Evolutionary conservation across 2,888 invertebrate species (phyloP), one percentile per base, ranked within the genome.

Genomic region (Sipha maydis): DNA sequence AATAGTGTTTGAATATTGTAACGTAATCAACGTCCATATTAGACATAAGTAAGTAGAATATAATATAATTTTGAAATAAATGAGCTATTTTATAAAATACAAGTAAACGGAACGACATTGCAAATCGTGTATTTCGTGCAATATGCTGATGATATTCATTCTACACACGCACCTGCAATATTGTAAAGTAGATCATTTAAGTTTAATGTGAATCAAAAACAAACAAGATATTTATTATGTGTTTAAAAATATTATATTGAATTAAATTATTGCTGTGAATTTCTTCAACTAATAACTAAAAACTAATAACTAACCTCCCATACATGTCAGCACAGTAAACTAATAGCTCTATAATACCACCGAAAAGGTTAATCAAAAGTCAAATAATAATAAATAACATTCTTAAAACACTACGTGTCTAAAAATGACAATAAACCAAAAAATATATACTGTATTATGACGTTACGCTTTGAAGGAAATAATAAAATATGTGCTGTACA

Each of bases 331-430:
- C 69, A 17, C 19, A 69, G 25, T 31, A 73, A 54, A 73, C 54
- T 73, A 83, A 83, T 69, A 31, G 28, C n/a, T 31, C 21, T 83
- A 71, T 71, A 71, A 48, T 31, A 14, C 28, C 48, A 3, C 34
- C 71, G 34, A 28, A 83, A 83, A 83, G 71, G 83, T 73, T 73
- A 83, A 73, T 83, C 71, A 73, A 83, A 83, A 83, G 71, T 83
- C 83, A 73, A 83, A 73, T 83, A 73, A 54, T 34, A 83, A 83
- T 73, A 71, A 71, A 83, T 83, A 71, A 71, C 28, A 48, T 54
- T 83, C 48, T 21, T 28, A 71, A 48, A 56, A 79, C 61, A 38
- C 34, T 25, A 8, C 17, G 28, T 31, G 48, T 82, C 67, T 69
- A 41, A 69, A 48, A 80, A 80, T 38, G 61, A 80, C 80, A 67